Conservation (phyloP, 2,797 vertebrate species). For the Vultur gryphus region DNA sequence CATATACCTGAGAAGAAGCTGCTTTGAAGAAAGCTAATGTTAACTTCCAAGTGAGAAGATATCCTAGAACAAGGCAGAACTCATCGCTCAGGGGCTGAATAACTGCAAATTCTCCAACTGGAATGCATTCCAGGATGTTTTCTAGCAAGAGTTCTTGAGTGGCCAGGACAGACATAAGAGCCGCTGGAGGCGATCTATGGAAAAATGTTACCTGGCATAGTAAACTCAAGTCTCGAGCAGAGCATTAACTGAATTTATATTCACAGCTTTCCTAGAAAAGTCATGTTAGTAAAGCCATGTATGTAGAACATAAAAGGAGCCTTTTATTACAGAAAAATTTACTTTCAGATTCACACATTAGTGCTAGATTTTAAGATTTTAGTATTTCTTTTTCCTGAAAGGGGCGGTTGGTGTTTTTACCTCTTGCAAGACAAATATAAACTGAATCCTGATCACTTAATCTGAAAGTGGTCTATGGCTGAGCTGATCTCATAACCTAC, state of each 20-base stretch:
- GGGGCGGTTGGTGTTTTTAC: background rate
- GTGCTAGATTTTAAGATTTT: background rate
- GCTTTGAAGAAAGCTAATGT: conserved; percentile 93
- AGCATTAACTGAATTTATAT: background rate
- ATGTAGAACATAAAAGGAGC: background rate
- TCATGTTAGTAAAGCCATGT: background rate
- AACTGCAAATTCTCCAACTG: conserved; percentile 90
- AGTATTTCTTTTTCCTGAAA: background rate
- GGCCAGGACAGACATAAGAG: conserved; percentile 85
- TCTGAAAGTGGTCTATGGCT: background rate
- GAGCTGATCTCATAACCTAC: background rate
- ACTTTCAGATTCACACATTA: background rate
- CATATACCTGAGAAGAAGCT: conserved; percentile 89
- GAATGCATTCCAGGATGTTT: conserved; percentile 83
- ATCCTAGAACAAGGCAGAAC: conserved; percentile 91
- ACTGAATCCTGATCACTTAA: background rate
- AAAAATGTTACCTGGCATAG: background rate
- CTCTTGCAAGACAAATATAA: background rate
- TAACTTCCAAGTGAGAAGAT: conserved; percentile 96
- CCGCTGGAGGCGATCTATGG: conserved; percentile 88
- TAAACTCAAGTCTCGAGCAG: background rate
- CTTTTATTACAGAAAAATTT: background rate
- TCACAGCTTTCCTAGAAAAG: background rate
- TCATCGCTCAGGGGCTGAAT: conserved; percentile 89
- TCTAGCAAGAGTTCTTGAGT: conserved; percentile 89